phyloP scores from a whole-genome alignment of 1,140 invertebrate species.

The Drosophila sturtevanti region DNA sequence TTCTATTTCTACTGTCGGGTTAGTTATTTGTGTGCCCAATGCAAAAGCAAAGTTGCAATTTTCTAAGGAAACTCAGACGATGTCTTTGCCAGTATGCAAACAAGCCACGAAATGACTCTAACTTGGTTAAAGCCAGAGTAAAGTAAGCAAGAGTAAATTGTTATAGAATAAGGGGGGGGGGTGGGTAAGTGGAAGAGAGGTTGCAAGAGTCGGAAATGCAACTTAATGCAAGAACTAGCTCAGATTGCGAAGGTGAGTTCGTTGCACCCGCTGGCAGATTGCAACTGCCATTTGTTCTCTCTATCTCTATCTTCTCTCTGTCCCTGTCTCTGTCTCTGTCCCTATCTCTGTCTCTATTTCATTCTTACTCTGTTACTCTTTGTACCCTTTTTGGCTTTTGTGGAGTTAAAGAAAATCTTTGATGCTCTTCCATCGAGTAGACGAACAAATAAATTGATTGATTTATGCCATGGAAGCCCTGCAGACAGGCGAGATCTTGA shows the following conservation, averaged over 20 bases:
- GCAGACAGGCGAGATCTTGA: constrained; percentile 51
- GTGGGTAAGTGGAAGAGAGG: background rate
- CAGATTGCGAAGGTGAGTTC: constrained; percentile 57
- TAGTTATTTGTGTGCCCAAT: constrained; percentile 39
- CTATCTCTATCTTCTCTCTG: background rate
- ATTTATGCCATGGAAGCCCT: constrained; percentile 64
- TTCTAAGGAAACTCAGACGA: constrained; percentile 34
- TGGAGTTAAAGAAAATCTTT: constrained; percentile 24
- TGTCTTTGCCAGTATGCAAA: constrained; percentile 51
- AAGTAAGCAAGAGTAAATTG: too few species aligned
- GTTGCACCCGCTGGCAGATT: constrained; percentile 56
- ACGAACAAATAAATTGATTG: constrained; percentile 74
- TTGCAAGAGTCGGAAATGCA: constrained; percentile 1
- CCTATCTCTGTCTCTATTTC: constrained; percentile 8
- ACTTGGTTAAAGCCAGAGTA: background rate
- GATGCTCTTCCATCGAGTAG: constrained; percentile 24
- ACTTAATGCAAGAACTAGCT: constrained; percentile 52
- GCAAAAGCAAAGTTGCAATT: constrained; percentile 49
- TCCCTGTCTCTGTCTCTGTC: constrained; percentile 11
- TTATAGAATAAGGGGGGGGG: constrained; percentile 33
- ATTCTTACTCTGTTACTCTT: constrained; percentile 1
- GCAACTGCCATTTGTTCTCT: constrained; percentile 30
- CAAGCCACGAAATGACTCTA: constrained; percentile 40
- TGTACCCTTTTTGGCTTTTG: constrained; percentile 2
- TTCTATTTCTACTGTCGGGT: background rate